A percentile compares a stretch with the other conserved stretches of the same genome.
These are phyloP conservation scores for Taxidea taxus DNA, from an alignment of 2,113 vertebrate genomes.

Conservation along the genomic window DNA sequence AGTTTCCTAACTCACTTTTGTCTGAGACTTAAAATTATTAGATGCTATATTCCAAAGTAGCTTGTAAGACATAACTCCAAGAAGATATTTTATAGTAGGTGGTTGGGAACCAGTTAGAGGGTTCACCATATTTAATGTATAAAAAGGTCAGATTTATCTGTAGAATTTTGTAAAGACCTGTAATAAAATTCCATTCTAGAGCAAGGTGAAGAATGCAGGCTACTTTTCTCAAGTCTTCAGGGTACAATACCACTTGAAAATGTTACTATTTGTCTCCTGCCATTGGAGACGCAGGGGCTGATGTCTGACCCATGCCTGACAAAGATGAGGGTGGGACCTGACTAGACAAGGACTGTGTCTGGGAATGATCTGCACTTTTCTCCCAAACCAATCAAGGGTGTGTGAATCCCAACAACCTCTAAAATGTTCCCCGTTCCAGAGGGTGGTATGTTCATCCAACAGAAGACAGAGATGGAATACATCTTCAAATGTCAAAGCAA, in stretches of 20 bases:
- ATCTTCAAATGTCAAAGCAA: neutral
- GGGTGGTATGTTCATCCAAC: neutral
- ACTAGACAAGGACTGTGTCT: neutral
- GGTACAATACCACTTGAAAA: neutral
- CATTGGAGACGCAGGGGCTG: neutral
- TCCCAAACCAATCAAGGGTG: neutral
- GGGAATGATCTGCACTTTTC: neutral
- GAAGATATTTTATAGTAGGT: neutral
- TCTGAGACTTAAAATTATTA: neutral
- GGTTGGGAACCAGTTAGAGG: neutral
- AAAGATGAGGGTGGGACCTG: fast-evolving
- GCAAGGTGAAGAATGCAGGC: neutral
- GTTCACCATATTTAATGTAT: neutral
- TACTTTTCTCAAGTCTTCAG: fast-evolving
- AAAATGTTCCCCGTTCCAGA: neutral
- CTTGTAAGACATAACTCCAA: neutral
- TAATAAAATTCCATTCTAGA: neutral
- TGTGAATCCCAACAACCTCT: neutral
- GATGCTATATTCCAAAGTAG: neutral
- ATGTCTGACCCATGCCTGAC: neutral
- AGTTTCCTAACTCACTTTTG: neutral
- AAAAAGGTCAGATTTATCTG: neutral
- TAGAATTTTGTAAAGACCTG: neutral
- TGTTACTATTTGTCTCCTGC: neutral
- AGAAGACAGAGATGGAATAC: neutral